Evolutionary conservation across 2,113 vertebrate genomes (phyloP), one percentile per base, ranked within the genome.

Genomic region (Columba janthina): DNA sequence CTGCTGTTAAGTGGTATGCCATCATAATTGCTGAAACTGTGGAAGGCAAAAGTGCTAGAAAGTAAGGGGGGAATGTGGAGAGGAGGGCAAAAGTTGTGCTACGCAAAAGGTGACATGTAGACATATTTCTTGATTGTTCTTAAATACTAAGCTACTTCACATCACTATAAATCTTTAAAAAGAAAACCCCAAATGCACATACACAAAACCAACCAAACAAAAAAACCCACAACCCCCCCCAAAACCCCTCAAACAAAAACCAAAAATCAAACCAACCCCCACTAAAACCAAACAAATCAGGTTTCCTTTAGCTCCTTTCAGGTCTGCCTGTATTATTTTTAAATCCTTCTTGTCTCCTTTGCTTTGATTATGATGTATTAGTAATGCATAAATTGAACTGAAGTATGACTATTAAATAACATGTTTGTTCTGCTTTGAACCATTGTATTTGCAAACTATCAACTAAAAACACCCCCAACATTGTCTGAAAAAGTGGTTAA

Each of bases 51-150:
- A n/a, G 46, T 22, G 61, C 18, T 15, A 26, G 57, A 34, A 85
- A 51, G 24, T 19, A n/a, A 34, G 16, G 0, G 6, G 34, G 12
- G 0, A 2, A 7, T 5, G 8, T 15, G 38, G 17, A 72, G 25
- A 34, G 11, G 13, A 76, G 11, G 10, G 24, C 32, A 51, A 31
- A 74, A 70, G 40, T 28, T 57, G 54, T 42, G 13, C 32, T 89
- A 62, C 0, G 2, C 32, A 57, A 21, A 88, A 53, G 12, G 9
- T 53, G 42, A 60, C n/a, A 74, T 8, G 61, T 0, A 69, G 17
- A 56, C 10, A 25, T 66, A 77, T 42, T 61, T 51, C 36, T 65
- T 34, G 24, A 72, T 17, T 73, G 12, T 31, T 91, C 67, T 79
- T 53, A 64, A 73, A 67, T 46, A 67, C 20, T 40, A 71, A 53